These are phyloP conservation scores for Lateolabrax maculatus DNA, from an alignment of 2,797 vertebrate species.

Conservation along the genomic window DNA sequence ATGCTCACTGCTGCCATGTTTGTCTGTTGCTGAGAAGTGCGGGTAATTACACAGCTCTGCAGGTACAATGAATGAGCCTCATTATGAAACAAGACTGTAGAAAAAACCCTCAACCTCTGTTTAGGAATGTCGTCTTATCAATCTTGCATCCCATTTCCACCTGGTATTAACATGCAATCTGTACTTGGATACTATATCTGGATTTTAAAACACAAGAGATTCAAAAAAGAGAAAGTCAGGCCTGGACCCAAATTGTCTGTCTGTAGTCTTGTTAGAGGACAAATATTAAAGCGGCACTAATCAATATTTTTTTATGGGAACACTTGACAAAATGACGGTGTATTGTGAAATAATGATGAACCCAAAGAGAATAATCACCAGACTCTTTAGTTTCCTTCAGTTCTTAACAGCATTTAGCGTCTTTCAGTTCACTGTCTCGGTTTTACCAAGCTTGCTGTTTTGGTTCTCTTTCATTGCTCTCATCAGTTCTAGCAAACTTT, in stretches of 20 bases:
- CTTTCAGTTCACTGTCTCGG: background rate
- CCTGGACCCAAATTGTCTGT: background rate
- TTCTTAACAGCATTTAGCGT: background rate
- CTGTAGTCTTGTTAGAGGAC: background rate
- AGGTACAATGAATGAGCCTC: conserved; percentile 34
- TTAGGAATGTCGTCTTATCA: background rate
- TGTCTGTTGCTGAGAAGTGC: conserved; percentile 15
- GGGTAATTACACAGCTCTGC: conserved; percentile 12
- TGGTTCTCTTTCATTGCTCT: background rate
- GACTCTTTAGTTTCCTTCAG: background rate
- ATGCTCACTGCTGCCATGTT: conserved; percentile 14
- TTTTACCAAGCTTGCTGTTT: background rate
- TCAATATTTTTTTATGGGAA: background rate
- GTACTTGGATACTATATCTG: background rate
- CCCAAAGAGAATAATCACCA: background rate
- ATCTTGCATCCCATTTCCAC: background rate
- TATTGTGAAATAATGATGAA: background rate
- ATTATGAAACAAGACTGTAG: conserved; percentile 17
- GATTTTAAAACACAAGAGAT: background rate
- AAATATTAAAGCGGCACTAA: background rate
- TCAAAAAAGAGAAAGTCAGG: background rate
- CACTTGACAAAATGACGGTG: background rate
- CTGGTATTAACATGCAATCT: background rate
- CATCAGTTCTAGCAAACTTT: background rate
- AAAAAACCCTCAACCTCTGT: background rate